Percentiles rank a stretch among this genome's conserved stretches.
phyloP scores from a whole-genome alignment of 2,113 vertebrate genomes.

The Haliaeetus leucogaster region DNA sequence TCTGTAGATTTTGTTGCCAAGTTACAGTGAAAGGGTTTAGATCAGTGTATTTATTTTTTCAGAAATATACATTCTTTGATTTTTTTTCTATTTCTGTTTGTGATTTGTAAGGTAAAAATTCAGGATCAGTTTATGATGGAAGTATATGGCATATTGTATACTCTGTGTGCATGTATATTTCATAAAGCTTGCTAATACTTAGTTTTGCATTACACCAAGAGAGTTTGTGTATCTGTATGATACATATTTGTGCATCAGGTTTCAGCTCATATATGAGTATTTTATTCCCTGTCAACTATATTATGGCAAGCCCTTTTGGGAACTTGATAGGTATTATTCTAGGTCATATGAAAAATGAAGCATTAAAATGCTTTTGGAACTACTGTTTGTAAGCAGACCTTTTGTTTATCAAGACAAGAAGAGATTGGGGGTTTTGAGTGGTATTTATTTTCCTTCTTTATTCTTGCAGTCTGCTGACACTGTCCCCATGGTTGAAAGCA shows the following conservation, averaged over 20 bases:
- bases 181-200: neutral
- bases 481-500: neutral
- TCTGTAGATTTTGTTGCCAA: neutral
- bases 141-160: neutral
- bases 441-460: neutral
- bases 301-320: neutral
- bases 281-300: neutral
- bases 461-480: neutral
- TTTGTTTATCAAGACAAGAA: neutral
- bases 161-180: neutral
- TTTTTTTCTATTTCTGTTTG: neutral
- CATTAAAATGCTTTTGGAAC: neutral
- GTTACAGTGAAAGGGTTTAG: neutral
- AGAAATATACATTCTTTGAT: rapidly evolving
- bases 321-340: neutral
- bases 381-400: neutral
- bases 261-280: neutral
- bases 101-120: neutral
- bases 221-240: neutral
- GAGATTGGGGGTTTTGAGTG: neutral
- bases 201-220: neutral
- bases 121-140: neutral
- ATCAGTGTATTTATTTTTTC: neutral
- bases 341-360: neutral
- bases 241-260: neutral